Evolutionary conservation across 2,797 vertebrate genomes (phyloP).

Genomic region (Gila robusta): DNA sequence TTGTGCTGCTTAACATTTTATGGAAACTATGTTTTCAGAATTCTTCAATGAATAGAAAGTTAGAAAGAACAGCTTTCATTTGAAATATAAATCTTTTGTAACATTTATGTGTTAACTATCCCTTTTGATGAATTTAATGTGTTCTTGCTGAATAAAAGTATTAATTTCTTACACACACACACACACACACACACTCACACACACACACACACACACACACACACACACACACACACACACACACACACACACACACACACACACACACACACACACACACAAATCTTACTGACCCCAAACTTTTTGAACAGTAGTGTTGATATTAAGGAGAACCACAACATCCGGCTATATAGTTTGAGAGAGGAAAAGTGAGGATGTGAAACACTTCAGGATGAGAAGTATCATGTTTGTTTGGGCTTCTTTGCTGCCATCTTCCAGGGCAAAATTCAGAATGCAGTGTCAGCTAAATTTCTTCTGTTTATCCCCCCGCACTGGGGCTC

Average conservation of each 20-base stretch:
- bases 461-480: neutral
- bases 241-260: too few relatives aligned
- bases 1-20: neutral
- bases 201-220: too few relatives aligned
- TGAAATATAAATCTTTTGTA: neutral
- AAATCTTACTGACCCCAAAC: neutral
- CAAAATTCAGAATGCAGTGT: neutral
- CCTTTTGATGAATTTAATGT: neutral
- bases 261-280: too few relatives aligned
- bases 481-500: neutral
- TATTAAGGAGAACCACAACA: neutral
- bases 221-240: too few relatives aligned
- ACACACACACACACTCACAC: too few relatives aligned
- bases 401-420: slow-evolving; percentile 4
- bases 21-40: neutral
- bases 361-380: neutral
- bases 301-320: neutral
- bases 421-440: neutral
- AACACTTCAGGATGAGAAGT: neutral
- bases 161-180: too few relatives aligned
- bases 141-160: too few relatives aligned
- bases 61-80: neutral
- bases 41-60: neutral
- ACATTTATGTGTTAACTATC: too few relatives aligned
- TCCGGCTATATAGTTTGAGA: too few relatives aligned